Conservation (phyloP, 2,888 invertebrate genomes). For the Agrotis puta region DNA sequence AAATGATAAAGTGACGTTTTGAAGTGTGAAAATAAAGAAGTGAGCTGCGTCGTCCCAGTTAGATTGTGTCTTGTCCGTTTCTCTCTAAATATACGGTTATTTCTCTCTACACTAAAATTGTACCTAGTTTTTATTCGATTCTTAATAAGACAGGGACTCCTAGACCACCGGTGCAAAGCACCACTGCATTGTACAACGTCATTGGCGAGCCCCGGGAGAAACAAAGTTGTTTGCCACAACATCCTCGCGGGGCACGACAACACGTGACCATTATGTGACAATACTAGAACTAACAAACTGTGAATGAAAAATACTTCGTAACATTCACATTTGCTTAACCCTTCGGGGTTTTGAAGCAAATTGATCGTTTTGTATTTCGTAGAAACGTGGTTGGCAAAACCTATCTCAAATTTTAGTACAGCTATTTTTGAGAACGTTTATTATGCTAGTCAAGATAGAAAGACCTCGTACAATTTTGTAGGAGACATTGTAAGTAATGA, state of each 20-base stretch:
- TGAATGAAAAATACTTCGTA: conserved; percentile 1
- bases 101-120: too few species aligned
- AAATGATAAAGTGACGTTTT: too few species aligned
- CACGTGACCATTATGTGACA: conserved; percentile 15
- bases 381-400: conserved; percentile 24
- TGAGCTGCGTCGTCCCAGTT: too few species aligned
- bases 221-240: conserved; percentile 23
- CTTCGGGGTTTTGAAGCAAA: background rate
- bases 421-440: conserved; percentile 34
- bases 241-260: background rate
- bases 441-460: conserved; percentile 33
- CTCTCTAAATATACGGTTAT: too few species aligned
- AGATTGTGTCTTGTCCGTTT: too few species aligned
- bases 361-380: conserved; percentile 7
- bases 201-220: conserved; percentile 3
- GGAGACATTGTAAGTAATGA: conserved; percentile 68
- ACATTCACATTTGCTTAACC: conserved; percentile 6
- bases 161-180: background rate
- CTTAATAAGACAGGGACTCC: conserved; percentile 8
- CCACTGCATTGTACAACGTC: background rate
- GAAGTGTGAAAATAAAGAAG: too few species aligned
- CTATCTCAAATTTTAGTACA: conserved; percentile 18
- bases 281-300: conserved; percentile 2
- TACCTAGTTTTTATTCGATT: background rate
- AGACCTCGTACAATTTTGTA: conserved; percentile 38